Base-by-base conservation (phyloP, 1,140 invertebrate genomes). In the Pygmarrhopalites habei region DNA sequence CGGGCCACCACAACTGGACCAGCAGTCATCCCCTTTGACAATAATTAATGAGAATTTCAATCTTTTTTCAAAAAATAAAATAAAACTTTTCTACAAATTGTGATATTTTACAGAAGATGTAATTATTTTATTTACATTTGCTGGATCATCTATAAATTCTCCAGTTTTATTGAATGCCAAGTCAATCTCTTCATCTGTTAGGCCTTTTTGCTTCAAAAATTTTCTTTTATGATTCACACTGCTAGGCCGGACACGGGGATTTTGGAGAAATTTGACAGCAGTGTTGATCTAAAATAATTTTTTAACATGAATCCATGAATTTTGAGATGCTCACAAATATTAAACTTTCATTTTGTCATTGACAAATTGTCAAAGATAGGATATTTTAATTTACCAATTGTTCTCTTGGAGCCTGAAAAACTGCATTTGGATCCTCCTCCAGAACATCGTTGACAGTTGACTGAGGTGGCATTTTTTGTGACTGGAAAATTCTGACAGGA, bases 231-330 rank as follows among this genome's bases (percentile, higher is more conserved):
- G 84, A 51, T 82, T 79, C 35, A 87, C 71, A 0, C 89, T 83
- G 73, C 85, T 89, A 58, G 80, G 76, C 44, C 82, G 79, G 2
- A 93, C 87, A 75, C 86, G 88, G 30, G 86, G 86, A 78, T 92
- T 91, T 74, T 86, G 83, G 35, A 93, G 75, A 78, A 93, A 93
- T 71, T 87, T 89, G 12, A 92, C 83, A 32, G 90, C 90, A 28
- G 89, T 91, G 60, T 82, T 82, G 58, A 93, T 83, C 88, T 89
- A 75, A 7, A 75, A 73, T 71, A n/a, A 35, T n/a, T n/a, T n/a
- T n/a, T n/a, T n/a, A n/a, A n/a, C n/a, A n/a, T n/a, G n/a, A n/a
- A n/a, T n/a, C n/a, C n/a, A n/a, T n/a, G n/a, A n/a, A n/a, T n/a
- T n/a, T n/a, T n/a, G n/a, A n/a, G n/a, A n/a, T n/a, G n/a, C n/a